Evolutionary conservation across 1,140 invertebrate species (phyloP), one percentile per base, ranked within the genome.

Genomic region (Ostrea edulis): DNA sequence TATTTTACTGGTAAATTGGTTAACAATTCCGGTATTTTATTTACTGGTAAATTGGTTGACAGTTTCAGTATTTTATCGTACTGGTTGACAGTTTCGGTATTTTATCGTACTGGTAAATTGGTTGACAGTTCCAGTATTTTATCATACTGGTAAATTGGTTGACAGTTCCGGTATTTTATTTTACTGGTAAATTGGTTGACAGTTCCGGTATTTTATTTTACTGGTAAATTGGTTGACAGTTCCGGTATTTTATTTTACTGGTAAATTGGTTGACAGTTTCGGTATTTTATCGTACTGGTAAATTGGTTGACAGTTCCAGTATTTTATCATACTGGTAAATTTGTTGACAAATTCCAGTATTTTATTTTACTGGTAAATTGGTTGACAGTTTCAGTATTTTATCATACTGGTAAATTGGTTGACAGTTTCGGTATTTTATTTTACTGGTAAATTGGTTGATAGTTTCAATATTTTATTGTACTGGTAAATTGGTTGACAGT

Each of bases 231-330:
- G 25, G 5, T 9, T 77, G 35, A 77, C 71, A 29, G 51, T 83
- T 29, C 62, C n/a, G 84, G 86, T 93, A 94, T 93, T 88, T 91
- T 96, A n/a, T n/a, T n/a, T n/a, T n/a, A n/a, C n/a, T n/a, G n/a
- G 8, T 9, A n/a, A 17, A n/a, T 9, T 77, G 25, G 5, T 9
- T 77, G 35, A 77, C 71, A 29, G 51, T 83, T 29, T 77, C n/a
- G 84, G 86, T 93, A 94, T 93, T 88, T 91, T 96, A n/a, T n/a
- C n/a, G n/a, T n/a, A n/a, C n/a, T n/a, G n/a, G 8, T 9, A n/a
- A 17, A n/a, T 9, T 77, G 25, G 5, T 9, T 77, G 35, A 77
- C 71, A 29, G 51, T 83, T 29, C 62, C n/a, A 84, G 86, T 93
- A 94, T 93, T 88, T 91, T 96, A n/a, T n/a, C n/a, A n/a, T n/a